Evolutionary conservation across 2,888 invertebrate genomes (phyloP).

Genomic region (Heteromurus nitidus): DNA sequence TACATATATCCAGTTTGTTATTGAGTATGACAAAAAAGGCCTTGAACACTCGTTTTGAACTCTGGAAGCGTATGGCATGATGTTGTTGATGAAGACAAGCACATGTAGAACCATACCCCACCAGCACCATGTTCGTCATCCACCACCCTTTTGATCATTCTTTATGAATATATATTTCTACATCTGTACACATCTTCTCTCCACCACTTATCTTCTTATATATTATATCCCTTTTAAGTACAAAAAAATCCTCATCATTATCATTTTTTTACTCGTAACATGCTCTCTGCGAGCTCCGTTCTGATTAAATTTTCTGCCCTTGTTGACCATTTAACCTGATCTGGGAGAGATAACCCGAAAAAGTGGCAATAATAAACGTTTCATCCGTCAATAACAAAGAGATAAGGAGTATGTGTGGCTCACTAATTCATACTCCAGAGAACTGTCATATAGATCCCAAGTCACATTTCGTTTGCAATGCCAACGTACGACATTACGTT

Average conservation of each 20-base stretch:
- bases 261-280: not conserved
- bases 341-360: conserved; percentile 20
- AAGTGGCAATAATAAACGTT: conserved; percentile 3
- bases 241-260: not conserved
- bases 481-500: no score
- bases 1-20: no score
- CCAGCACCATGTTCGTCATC: not conserved
- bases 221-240: not conserved
- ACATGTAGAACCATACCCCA: not conserved
- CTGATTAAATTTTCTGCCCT: conserved; percentile 28
- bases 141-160: no score
- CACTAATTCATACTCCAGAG: no score
- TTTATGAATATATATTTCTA: no score
- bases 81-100: conserved; percentile 11
- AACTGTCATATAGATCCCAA: no score
- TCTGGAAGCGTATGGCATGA: conserved; percentile 58
- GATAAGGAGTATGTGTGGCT: no score
- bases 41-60: conserved; percentile 62
- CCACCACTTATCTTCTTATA: no score
- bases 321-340: conserved; percentile 43
- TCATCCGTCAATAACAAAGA: conserved; percentile 5
- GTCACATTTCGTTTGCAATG: no score
- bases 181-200: no score
- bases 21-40: conserved; percentile 33
- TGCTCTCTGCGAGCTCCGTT: not conserved